A percentile compares a stretch with the other conserved stretches of the same genome.
Conservation (phyloP, 2,888 invertebrate genomes). For the Drosophila glabriapex region DNA sequence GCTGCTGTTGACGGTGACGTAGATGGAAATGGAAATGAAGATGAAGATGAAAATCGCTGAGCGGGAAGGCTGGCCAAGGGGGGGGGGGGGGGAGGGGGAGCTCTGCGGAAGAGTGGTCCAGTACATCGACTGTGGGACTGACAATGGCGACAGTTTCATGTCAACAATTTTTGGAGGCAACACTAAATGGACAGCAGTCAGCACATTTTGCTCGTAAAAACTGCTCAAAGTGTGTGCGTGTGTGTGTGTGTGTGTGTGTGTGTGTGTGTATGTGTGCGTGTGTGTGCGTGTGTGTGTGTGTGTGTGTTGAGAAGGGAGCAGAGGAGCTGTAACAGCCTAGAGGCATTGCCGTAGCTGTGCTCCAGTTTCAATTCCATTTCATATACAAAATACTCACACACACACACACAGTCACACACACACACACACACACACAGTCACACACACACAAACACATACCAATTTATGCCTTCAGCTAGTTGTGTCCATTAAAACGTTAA, state of each 20-base stretch:
- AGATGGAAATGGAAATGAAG: constrained; percentile 15
- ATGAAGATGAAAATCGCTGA: constrained; percentile 38
- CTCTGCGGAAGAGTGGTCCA: background rate
- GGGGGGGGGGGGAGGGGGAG: accelerated
- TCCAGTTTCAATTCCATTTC: constrained; percentile 22
- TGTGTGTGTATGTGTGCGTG: background rate
- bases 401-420: background rate
- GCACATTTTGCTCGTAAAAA: constrained; percentile 78
- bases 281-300: background rate
- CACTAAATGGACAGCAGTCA: constrained; percentile 75
- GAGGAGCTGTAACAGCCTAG: constrained; percentile 10
- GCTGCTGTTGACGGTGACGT: constrained; percentile 5
- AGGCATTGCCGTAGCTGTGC: background rate
- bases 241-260: background rate
- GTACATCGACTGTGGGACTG: constrained; percentile 11
- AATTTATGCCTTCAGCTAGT: constrained; percentile 31
- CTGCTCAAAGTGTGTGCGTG: constrained; percentile 12
- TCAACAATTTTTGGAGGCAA: constrained; percentile 64
- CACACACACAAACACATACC: background rate
- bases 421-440: too few relatives aligned
- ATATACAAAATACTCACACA: background rate
- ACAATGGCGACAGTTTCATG: constrained; percentile 74
- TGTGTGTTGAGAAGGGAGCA: too few relatives aligned
- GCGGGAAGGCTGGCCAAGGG: background rate
- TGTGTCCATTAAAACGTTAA: constrained; percentile 78